phyloP scores from a whole-genome alignment of 1,140 invertebrate species.

The Condylostylus longicornis region DNA sequence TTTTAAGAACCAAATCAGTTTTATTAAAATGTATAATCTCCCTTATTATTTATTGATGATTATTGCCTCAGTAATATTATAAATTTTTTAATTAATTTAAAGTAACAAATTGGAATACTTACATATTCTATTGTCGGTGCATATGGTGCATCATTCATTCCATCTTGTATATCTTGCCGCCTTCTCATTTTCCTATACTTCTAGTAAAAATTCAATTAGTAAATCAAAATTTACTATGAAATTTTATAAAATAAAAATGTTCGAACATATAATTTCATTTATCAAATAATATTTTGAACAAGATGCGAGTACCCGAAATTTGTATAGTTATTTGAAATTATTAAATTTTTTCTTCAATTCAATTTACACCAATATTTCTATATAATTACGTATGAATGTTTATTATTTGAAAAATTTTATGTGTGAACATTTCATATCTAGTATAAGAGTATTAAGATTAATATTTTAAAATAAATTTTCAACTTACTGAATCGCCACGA shows the following conservation, averaged over 20 bases:
- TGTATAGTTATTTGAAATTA: too few species aligned
- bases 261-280: too few species aligned
- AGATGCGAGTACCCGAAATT: too few species aligned
- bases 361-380: too few species aligned
- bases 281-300: too few species aligned
- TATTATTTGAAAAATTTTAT: too few species aligned
- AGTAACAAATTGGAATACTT: slow-evolving; percentile 12
- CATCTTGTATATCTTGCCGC: slow-evolving; percentile 50
- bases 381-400: too few species aligned
- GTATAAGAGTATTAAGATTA: too few species aligned
- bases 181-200: slow-evolving; percentile 83
- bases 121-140: slow-evolving; percentile 32
- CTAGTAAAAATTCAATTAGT: slow-evolving; percentile 33
- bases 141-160: slow-evolving; percentile 30
- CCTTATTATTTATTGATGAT: neutral
- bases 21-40: neutral
- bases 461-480: too few species aligned
- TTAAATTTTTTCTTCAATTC: too few species aligned
- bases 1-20: too few species aligned
- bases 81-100: neutral
- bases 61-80: neutral
- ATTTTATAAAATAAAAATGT: neutral
- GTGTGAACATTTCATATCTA: neutral
- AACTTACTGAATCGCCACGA: slow-evolving; percentile 79
- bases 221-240: slow-evolving; percentile 1